A percentile compares a stretch with the other conserved stretches of the same genome.
Conservation (phyloP, 2,797 vertebrate genomes). For the Picus viridis region DNA sequence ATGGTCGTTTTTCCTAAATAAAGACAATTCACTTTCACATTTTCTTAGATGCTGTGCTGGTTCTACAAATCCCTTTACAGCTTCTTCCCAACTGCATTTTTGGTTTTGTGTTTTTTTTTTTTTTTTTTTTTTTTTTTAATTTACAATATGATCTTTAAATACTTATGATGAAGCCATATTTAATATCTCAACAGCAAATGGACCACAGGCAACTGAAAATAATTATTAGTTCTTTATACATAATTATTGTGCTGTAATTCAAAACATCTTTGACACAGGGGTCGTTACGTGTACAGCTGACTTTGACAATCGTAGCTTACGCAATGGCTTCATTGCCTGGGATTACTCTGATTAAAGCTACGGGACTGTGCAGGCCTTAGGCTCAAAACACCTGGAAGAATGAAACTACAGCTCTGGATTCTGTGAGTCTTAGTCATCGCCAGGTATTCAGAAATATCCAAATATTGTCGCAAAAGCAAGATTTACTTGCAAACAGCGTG, state of each 20-base stretch:
- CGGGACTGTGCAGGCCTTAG: background rate
- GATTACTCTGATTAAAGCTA: background rate
- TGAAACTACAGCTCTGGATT: background rate
- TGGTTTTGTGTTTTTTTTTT: too few relatives aligned
- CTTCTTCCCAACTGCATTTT: background rate
- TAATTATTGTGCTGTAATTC: background rate
- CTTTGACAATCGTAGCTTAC: background rate
- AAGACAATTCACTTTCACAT: background rate
- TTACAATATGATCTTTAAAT: background rate
- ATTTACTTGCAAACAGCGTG: background rate
- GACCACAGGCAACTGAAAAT: background rate
- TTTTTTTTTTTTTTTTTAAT: background rate
- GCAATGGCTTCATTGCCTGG: background rate
- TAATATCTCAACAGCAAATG: slow-evolving; percentile 26
- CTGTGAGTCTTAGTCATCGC: background rate
- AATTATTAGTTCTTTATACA: background rate
- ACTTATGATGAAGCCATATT: slow-evolving; percentile 28
- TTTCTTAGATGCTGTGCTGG: background rate
- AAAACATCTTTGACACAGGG: background rate
- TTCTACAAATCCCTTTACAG: background rate
- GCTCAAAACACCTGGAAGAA: background rate
- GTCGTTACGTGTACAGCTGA: background rate
- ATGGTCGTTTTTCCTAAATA: background rate
- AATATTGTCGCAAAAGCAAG: background rate
- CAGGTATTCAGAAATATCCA: background rate